phyloP scores from a whole-genome alignment of 2,113 vertebrate species.

The Nanger granti region DNA sequence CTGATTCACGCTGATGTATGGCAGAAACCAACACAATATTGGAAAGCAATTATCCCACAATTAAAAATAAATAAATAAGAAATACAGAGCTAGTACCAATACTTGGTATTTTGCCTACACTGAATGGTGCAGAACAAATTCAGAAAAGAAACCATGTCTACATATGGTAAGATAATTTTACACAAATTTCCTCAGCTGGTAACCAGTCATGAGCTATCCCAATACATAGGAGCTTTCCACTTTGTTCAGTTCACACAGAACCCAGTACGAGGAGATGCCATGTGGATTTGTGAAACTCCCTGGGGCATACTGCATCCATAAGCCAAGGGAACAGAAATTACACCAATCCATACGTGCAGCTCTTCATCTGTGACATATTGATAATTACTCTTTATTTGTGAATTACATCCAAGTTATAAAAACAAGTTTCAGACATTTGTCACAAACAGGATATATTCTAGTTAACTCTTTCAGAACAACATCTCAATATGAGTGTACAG shows the following conservation, averaged over 20 bases:
- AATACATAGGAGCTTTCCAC: background rate
- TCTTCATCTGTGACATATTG: slow-evolving; percentile 46
- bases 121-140: background rate
- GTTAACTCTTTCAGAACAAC: slow-evolving; percentile 47
- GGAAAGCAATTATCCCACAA: background rate
- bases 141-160: background rate
- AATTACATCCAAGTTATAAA: slow-evolving; percentile 62
- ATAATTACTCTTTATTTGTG: slow-evolving; percentile 52
- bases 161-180: slow-evolving; percentile 21
- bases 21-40: background rate
- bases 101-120: background rate
- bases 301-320: slow-evolving; percentile 32
- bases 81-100: background rate
- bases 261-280: slow-evolving; percentile 25
- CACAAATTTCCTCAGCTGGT: background rate
- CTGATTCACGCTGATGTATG: background rate
- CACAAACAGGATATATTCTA: slow-evolving; percentile 48
- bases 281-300: slow-evolving; percentile 42
- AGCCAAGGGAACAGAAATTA: slow-evolving; percentile 52
- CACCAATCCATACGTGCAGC: slow-evolving; percentile 16
- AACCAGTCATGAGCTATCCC: background rate
- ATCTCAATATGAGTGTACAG: background rate
- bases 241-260: slow-evolving; percentile 10
- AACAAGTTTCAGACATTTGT: slow-evolving; percentile 44
- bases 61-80: background rate